These are phyloP conservation scores for Nanorana parkeri DNA, from an alignment of 2,113 vertebrate species.

Conservation along the genomic window DNA sequence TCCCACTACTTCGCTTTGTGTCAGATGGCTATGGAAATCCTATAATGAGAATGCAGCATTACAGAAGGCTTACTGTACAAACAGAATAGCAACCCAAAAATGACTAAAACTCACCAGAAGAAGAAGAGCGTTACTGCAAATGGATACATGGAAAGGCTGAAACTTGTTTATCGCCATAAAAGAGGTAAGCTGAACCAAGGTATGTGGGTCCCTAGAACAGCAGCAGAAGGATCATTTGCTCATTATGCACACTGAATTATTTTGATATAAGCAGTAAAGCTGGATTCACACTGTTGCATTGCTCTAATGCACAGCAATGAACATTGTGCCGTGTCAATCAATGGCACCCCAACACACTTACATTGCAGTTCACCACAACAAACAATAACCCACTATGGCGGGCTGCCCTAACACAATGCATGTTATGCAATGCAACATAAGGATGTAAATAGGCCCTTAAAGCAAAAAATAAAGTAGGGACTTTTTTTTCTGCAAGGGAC, in stretches of 20 bases:
- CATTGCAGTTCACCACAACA: no score
- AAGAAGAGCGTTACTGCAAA: conserved; percentile 94
- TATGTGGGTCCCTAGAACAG: conserved; percentile 85
- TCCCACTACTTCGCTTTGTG: conserved; percentile 91
- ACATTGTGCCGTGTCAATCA: not conserved
- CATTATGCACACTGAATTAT: not conserved
- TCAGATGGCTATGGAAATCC: conserved; percentile 98
- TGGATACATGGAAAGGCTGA: conserved; percentile 94
- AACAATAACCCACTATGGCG: no score
- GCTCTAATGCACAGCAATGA: not conserved
- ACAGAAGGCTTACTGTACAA: not conserved
- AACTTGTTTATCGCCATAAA: conserved; percentile 95
- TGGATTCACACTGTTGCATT: no score
- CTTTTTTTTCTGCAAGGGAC: no score
- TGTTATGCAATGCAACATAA: no score
- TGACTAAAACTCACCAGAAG: conserved; percentile 79
- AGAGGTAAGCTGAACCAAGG: conserved; percentile 89
- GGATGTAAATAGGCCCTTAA: no score
- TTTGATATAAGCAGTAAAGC: not conserved
- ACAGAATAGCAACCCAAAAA: not conserved
- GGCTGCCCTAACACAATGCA: no score
- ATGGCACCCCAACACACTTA: no score
- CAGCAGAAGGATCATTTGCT: not conserved
- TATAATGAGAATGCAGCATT: conserved; percentile 31
- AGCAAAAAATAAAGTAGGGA: no score